Evolutionary conservation across 2,797 vertebrate genomes (phyloP).

Genomic region (Neostethus bicornis): DNA sequence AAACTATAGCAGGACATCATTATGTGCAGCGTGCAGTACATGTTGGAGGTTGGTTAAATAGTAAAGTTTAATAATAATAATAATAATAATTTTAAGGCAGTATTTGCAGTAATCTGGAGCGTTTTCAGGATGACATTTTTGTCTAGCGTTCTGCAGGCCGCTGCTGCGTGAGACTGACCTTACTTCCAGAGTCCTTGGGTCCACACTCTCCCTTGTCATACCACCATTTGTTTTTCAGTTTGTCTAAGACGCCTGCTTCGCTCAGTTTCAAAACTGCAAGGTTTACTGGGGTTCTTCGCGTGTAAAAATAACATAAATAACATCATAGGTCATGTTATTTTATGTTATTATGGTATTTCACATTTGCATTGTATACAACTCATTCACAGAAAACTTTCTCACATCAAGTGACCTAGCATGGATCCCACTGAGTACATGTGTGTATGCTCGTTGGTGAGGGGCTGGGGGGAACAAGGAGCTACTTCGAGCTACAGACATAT

Average conservation of each 20-base stretch:
- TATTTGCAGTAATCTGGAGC: constrained; percentile 73
- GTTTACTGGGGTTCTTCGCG: constrained; percentile 99
- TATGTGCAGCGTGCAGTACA: constrained; percentile 26
- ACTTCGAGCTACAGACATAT: constrained; percentile 91
- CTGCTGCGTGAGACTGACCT: constrained; percentile 93
- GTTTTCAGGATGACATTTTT: constrained; percentile 70
- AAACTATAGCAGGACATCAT: constrained; percentile 4
- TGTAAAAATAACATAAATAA: constrained; percentile 99
- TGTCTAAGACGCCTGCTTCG: constrained; percentile 99
- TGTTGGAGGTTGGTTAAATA: constrained; percentile 34
- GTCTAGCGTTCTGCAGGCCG: constrained; percentile 71
- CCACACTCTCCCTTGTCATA: constrained; percentile 99
- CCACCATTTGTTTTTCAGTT: constrained; percentile 99
- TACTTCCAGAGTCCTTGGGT: constrained; percentile 99
- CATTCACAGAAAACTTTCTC: constrained; percentile 64
- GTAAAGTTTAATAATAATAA: constrained; percentile 26
- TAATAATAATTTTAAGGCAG: constrained; percentile 60
- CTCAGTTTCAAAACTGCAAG: constrained; percentile 99
- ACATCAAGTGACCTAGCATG: constrained; percentile 92
- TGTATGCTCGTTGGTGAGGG: constrained; percentile 81
- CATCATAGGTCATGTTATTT: constrained; percentile 99
- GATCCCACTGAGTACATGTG: constrained; percentile 93
- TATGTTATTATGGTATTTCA: constrained; percentile 98
- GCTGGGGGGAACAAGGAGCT: constrained; percentile 79
- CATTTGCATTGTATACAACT: constrained; percentile 82